Conservation (phyloP, 2,888 invertebrate genomes). For the Drosophila neonasuta region DNA sequence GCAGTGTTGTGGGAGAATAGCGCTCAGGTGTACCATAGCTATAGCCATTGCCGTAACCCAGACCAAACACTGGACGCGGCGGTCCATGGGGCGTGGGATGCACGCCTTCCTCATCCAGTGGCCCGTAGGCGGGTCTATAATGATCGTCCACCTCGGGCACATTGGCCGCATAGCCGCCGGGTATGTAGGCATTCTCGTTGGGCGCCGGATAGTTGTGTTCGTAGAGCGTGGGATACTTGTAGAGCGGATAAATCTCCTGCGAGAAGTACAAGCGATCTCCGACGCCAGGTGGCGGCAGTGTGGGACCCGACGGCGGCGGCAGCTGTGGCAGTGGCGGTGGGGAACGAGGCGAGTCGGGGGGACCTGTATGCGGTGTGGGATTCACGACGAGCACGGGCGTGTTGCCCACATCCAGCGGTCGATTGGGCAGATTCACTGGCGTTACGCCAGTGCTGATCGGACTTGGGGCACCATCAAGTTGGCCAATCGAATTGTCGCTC, state of each 20-base stretch:
- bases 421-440: constrained; percentile 69
- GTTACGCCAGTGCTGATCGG: constrained; percentile 68
- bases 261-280: constrained; percentile 81
- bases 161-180: constrained; percentile 81
- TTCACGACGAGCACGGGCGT: constrained; percentile 76
- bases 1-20: constrained; percentile 69
- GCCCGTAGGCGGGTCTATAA: constrained; percentile 69
- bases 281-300: constrained; percentile 48
- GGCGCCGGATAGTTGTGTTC: constrained; percentile 81
- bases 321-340: constrained; percentile 3
- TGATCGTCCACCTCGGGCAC: constrained; percentile 79
- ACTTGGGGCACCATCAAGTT: constrained; percentile 42
- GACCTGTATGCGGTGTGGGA: constrained; percentile 72
- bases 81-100: constrained; percentile 71
- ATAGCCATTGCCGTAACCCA: constrained; percentile 81
- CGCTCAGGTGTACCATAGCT: constrained; percentile 80
- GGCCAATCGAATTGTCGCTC: constrained; percentile 76
- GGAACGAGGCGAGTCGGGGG: not conserved
- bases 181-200: constrained; percentile 79
- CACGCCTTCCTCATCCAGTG: constrained; percentile 49
- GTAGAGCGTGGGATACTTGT: constrained; percentile 81
- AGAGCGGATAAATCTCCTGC: constrained; percentile 80
- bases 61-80: constrained; percentile 78
- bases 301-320: constrained; percentile 45
- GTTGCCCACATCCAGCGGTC: constrained; percentile 69